Percentiles rank a stretch among this genome's conserved stretches.
Evolutionary conservation across 2,797 vertebrate species (phyloP).

Genomic region (Pogonophryne albipinna): DNA sequence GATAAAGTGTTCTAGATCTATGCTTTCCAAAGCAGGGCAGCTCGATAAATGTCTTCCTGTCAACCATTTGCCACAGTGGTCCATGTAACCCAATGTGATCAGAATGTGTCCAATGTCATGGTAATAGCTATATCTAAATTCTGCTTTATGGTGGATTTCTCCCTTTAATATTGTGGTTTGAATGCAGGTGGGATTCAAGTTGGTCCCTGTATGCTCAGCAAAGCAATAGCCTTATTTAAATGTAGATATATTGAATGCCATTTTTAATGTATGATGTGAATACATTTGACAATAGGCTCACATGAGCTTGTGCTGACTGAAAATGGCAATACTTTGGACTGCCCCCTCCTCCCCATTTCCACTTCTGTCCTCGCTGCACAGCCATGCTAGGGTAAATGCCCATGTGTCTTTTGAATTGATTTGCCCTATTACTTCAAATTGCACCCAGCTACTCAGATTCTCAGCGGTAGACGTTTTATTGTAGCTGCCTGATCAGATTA

Average conservation of each 20-base stretch:
- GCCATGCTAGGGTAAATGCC: constrained; percentile 31
- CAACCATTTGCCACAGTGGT: not conserved
- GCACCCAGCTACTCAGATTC: constrained; percentile 37
- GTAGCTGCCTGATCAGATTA: constrained; percentile 46
- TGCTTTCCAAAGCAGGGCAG: not conserved
- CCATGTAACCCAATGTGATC: constrained; percentile 1
- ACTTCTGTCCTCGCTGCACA: constrained; percentile 11
- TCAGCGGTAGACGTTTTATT: constrained; percentile 27
- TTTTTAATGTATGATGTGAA: constrained; percentile 74
- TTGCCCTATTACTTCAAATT: constrained; percentile 58
- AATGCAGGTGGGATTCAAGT: constrained; percentile 45
- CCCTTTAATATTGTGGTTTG: constrained; percentile 41
- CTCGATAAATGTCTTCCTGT: not conserved
- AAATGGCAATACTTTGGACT: constrained; percentile 55
- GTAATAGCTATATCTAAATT: constrained; percentile 55
- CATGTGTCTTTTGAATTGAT: constrained; percentile 37
- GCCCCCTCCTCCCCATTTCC: constrained; percentile 5
- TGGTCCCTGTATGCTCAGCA: constrained; percentile 31
- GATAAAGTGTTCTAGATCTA: not conserved
- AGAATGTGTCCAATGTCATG: constrained; percentile 49
- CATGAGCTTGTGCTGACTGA: constrained; percentile 45
- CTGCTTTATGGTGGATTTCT: constrained; percentile 41
- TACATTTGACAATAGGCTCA: constrained; percentile 59
- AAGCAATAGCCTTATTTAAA: constrained; percentile 64
- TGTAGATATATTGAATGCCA: constrained; percentile 60